These are phyloP conservation scores for Caenorhabditis briggsae DNA, from an alignment of 1,140 invertebrate genomes.

Conservation along the genomic window DNA sequence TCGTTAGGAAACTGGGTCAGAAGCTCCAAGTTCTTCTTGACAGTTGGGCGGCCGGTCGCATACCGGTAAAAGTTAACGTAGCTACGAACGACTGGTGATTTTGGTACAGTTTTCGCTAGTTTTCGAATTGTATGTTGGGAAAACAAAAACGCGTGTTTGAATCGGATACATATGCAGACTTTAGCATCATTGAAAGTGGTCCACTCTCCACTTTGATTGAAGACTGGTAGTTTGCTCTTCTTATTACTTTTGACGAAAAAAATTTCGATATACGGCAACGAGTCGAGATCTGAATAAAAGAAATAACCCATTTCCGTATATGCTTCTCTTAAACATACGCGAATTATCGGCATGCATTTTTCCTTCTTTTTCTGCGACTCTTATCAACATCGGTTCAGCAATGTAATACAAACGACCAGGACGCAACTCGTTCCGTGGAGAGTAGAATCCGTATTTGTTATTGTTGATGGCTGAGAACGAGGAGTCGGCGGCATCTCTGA, in stretches of 20 bases:
- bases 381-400: background rate
- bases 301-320: background rate
- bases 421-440: constrained; percentile 3
- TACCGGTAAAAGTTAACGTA: constrained; percentile 20
- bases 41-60: background rate
- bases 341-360: constrained; percentile 7
- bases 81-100: constrained; percentile 25
- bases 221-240: background rate
- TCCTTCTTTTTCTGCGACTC: background rate
- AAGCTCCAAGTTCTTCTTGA: background rate
- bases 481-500: constrained; percentile 28
- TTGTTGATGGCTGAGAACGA: constrained; percentile 18
- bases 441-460: constrained; percentile 24
- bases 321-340: background rate
- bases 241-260: constrained; percentile 10
- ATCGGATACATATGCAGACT: background rate
- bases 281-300: background rate
- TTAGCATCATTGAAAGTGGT: constrained; percentile 10
- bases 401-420: constrained; percentile 19
- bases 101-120: background rate
- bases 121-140: constrained; percentile 42
- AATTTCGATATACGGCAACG: background rate
- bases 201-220: constrained; percentile 25
- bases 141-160: constrained; percentile 14
- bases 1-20: background rate